A percentile compares a stretch with the other conserved stretches of the same genome.
phyloP scores from a whole-genome alignment of 2,888 invertebrate species.

The Eumacrocentrus americanus region DNA sequence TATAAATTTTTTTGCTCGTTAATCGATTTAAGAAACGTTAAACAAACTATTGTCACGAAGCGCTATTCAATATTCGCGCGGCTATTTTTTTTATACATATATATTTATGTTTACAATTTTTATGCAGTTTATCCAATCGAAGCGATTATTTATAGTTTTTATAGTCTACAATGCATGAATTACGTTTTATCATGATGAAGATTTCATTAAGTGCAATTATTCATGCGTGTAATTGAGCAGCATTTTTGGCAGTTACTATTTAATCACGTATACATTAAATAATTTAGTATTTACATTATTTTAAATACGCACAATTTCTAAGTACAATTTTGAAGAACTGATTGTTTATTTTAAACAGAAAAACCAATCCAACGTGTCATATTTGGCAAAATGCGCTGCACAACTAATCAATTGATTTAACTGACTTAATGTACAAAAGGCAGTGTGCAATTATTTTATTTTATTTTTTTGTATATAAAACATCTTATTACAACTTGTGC shows the following conservation, averaged over 20 bases:
- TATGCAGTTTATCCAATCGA: neutral
- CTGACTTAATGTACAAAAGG: neutral
- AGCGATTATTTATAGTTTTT: neutral
- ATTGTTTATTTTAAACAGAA: too few relatives aligned
- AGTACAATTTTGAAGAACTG: neutral
- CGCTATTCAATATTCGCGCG: neutral
- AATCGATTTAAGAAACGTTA: neutral
- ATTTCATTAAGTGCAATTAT: neutral
- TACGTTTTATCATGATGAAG: neutral
- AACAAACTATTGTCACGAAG: too few relatives aligned
- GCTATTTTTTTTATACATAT: neutral
- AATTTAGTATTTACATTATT: neutral
- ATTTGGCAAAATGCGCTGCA: neutral
- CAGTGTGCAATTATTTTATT: neutral
- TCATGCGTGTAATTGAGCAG: neutral
- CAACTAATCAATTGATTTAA: neutral
- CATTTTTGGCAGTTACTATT: neutral
- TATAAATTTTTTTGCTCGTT: neutral
- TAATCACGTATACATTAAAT: neutral
- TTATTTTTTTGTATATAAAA: conserved; percentile 1
- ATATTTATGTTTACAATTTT: neutral
- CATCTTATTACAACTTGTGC: neutral
- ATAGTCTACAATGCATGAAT: neutral
- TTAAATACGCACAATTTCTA: neutral
- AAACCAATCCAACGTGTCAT: neutral